phyloP scores from a whole-genome alignment of 2,888 invertebrate species.

The Melangyna quadrimaculata region DNA sequence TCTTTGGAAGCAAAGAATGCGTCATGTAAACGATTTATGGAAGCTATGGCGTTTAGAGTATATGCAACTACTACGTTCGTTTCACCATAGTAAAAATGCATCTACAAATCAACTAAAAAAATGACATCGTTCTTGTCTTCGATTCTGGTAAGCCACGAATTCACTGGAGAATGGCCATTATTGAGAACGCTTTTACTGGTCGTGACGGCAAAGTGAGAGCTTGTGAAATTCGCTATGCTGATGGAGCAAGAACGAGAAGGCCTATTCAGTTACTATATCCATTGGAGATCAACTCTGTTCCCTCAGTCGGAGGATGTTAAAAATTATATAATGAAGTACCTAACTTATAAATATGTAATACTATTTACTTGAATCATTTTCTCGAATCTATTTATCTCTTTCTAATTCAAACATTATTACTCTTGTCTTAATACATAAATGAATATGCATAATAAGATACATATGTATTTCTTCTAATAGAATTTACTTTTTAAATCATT shows the following conservation, averaged over 20 bases:
- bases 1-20: conserved; percentile 23
- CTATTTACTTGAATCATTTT: no score
- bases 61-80: conserved; percentile 13
- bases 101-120: background rate
- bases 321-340: no score
- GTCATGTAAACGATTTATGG: background rate
- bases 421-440: no score
- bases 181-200: conserved; percentile 32
- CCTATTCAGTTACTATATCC: conserved; percentile 1
- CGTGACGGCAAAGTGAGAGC: conserved; percentile 34
- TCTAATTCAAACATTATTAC: no score
- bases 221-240: conserved; percentile 37
- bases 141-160: conserved; percentile 26
- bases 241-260: conserved; percentile 24
- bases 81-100: background rate
- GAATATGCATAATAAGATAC: no score
- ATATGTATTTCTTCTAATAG: no score
- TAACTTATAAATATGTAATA: no score
- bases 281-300: background rate
- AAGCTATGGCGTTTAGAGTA: background rate
- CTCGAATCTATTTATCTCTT: no score
- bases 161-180: no score
- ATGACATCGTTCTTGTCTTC: conserved; percentile 18
- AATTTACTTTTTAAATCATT: no score
- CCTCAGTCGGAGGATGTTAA: no score